Evolutionary conservation across 2,888 invertebrate species (phyloP), one percentile per base, ranked within the genome.

Genomic region (Apamea monoglypha): DNA sequence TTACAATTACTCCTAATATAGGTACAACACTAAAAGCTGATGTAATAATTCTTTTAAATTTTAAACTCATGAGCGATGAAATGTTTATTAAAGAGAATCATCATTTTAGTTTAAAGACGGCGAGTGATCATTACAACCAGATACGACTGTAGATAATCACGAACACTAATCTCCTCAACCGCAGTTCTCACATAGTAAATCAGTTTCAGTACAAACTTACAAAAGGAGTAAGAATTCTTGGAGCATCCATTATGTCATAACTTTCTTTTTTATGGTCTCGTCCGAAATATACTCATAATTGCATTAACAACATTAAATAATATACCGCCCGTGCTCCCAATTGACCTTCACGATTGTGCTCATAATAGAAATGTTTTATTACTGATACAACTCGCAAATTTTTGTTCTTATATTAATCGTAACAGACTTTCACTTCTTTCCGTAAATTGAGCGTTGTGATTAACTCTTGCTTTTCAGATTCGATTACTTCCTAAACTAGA

Each of bases 381-480:
- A 86, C 85, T 76, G 64, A 84, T 77, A 78, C 84, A 84, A 78
- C 82, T 85, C 89, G 88, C 83, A 87, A 88, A 86, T 90, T 92
- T 91, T 92, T 91, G 85, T 91, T 92, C 90, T 92, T 91, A 89
- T 91, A 90, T 89, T 91, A 91, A 91, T 90, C 85, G 89, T 90
- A 89, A 88, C 87, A 88, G 90, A 94, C 94, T 94, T 94, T 95
- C 95, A 94, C 94, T 94, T 88, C 91, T 92, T 94, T 95, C 92
- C 92, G 92, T 91, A 91, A 93, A 93, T 91, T 91, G 91, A 90
- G 89, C 89, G 92, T 90, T 93, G 92, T 93, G 91, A 93, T 94
- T 93, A 93, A 90, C 92, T 93, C 90, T 93, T 92, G 90, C 91
- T 92, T 92, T 93, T 91, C 89, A 90, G 89, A 90, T 89, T 89